Percentiles rank a stretch among this genome's conserved stretches.
Conservation (phyloP, 2,888 invertebrate genomes). For the Drosophila rubida region DNA sequence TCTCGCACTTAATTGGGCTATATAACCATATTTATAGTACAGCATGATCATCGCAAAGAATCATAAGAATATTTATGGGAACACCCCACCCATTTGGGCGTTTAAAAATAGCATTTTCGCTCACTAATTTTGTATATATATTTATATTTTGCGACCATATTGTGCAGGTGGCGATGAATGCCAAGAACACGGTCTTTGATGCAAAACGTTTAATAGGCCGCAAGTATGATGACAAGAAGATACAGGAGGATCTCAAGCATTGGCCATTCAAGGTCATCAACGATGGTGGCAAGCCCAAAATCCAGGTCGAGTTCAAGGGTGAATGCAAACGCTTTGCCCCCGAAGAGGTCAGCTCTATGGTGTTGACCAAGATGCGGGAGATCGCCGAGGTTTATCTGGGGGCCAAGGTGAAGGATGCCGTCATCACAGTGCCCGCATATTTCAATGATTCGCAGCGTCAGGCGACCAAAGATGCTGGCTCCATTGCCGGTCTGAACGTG, state of each 20-base stretch:
- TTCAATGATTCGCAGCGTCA: conserved; percentile 93
- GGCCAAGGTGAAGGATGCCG: conserved; percentile 89
- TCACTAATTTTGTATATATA: conserved; percentile 26
- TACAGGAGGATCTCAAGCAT: conserved; percentile 92
- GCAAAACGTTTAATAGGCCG: conserved; percentile 94
- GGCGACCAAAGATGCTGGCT: conserved; percentile 95
- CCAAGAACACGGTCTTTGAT: conserved; percentile 92
- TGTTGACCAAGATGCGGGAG: conserved; percentile 93
- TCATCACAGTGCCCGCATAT: conserved; percentile 93
- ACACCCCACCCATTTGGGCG: conserved; percentile 11
- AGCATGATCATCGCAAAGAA: background rate
- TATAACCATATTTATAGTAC: background rate
- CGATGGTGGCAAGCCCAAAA: conserved; percentile 90
- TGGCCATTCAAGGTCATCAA: conserved; percentile 91
- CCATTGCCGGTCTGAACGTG: conserved; percentile 93
- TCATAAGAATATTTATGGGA: conserved; percentile 7
- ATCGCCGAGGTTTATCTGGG: conserved; percentile 92
- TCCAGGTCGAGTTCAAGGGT: conserved; percentile 90
- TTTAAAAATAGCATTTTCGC: conserved; percentile 38
- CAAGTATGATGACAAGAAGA: conserved; percentile 90
- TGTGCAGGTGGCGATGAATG: conserved; percentile 90
- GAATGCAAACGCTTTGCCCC: conserved; percentile 91
- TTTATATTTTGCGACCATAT: background rate
- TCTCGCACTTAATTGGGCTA: background rate
- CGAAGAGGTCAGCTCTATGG: conserved; percentile 94